phyloP scores from a whole-genome alignment of 1,140 invertebrate species.

The Temnothorax curvispinosus region DNA sequence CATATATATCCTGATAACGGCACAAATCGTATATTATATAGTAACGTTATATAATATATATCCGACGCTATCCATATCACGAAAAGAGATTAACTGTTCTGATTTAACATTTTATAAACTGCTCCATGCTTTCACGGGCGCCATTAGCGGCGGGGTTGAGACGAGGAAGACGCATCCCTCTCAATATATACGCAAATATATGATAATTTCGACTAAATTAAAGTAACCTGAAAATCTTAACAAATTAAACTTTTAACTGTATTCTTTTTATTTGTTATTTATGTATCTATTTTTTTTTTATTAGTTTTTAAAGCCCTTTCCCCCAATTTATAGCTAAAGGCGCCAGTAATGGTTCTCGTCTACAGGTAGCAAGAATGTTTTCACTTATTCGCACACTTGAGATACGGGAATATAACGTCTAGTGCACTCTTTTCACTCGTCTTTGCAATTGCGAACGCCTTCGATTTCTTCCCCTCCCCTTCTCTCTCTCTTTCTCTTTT shows the following conservation, averaged over 20 bases:
- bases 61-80: neutral
- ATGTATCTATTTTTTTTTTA: no score
- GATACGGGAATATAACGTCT: conserved; percentile 11
- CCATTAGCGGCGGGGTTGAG: no score
- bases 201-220: no score
- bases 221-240: no score
- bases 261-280: no score
- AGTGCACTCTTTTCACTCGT: neutral
- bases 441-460: conserved; percentile 8
- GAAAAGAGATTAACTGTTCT: neutral
- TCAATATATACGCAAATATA: no score
- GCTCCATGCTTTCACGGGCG: neutral
- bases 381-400: conserved; percentile 18
- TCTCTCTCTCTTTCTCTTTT: neutral
- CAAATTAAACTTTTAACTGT: no score
- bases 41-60: neutral
- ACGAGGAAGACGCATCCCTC: no score
- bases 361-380: neutral
- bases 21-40: neutral
- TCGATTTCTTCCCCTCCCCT: neutral
- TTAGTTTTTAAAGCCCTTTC: no score
- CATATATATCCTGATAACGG: neutral
- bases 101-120: conserved; percentile 6
- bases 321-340: no score
- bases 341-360: neutral